Percentiles rank a stretch among this genome's conserved stretches.
phyloP scores from a whole-genome alignment of 2,888 invertebrate genomes.

The Neoitamus cyanurus region DNA sequence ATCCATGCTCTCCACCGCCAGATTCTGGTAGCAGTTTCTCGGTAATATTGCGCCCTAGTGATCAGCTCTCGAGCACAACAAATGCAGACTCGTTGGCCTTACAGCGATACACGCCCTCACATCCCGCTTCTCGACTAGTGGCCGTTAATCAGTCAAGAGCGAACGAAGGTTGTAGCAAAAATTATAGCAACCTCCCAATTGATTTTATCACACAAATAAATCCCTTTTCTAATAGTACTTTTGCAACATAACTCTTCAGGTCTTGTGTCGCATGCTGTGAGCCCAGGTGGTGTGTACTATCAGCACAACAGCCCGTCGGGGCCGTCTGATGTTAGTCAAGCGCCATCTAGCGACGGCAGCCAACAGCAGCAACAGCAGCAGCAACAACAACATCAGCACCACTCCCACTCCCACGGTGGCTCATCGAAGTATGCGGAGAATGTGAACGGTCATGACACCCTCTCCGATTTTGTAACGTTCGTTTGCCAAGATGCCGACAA shows the following conservation, averaged over 20 bases:
- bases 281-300: slow-evolving; percentile 70
- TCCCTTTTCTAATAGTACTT: slow-evolving; percentile 56
- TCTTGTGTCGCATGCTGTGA: slow-evolving; percentile 67
- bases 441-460: slow-evolving; percentile 85
- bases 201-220: not conserved
- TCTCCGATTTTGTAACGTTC: slow-evolving; percentile 96
- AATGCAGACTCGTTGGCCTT: slow-evolving; percentile 54
- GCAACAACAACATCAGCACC: slow-evolving; percentile 54
- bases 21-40: slow-evolving; percentile 59
- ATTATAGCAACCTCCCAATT: not conserved
- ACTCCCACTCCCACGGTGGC: slow-evolving; percentile 56
- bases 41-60: slow-evolving; percentile 62
- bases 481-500: slow-evolving; percentile 94
- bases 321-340: slow-evolving; percentile 53
- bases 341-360: slow-evolving; percentile 54
- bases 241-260: slow-evolving; percentile 68
- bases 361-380: slow-evolving; percentile 53
- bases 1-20: slow-evolving; percentile 62
- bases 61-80: slow-evolving; percentile 57
- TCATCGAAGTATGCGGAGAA: slow-evolving; percentile 75
- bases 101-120: slow-evolving; percentile 62
- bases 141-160: slow-evolving; percentile 60
- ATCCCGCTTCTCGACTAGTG: slow-evolving; percentile 57
- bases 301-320: slow-evolving; percentile 63
- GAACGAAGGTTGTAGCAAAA: slow-evolving; percentile 58